These are phyloP conservation scores for Zalophus californianus DNA, from an alignment of 2,797 vertebrate species.

Conservation along the genomic window DNA sequence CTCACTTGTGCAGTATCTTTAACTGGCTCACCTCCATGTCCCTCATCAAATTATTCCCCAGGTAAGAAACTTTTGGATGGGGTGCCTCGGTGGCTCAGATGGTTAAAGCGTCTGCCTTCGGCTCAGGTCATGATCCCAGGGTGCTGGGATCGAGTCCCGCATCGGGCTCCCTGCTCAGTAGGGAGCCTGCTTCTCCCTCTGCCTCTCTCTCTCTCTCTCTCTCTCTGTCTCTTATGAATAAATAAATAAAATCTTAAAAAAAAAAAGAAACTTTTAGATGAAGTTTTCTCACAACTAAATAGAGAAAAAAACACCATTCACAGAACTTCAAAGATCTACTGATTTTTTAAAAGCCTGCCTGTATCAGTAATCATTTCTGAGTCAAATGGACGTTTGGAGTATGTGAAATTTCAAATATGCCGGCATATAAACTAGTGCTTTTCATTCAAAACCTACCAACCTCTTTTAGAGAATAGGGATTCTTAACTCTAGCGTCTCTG, in stretches of 20 bases:
- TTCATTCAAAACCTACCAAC: slow-evolving; percentile 11
- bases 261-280: not conserved
- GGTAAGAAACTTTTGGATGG: not conserved
- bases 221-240: too few species aligned
- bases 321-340: not conserved
- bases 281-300: not conserved
- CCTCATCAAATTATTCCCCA: not conserved
- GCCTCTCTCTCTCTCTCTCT: too few species aligned
- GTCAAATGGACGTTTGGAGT: not conserved
- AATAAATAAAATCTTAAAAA: too few species aligned
- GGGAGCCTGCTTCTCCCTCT: too few species aligned
- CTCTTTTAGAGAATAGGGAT: slow-evolving; percentile 10
- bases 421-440: not conserved
- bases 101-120: too few species aligned
- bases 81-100: too few species aligned
- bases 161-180: too few species aligned
- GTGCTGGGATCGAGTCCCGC: too few species aligned
- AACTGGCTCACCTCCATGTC: not conserved
- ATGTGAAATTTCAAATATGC: not conserved
- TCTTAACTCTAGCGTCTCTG: not conserved
- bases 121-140: too few species aligned
- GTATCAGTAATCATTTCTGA: not conserved
- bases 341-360: not conserved
- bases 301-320: not conserved
- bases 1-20: not conserved